Percentiles rank a stretch among this genome's conserved stretches.
These are phyloP conservation scores for Argyrosomus japonicus DNA, from an alignment of 2,113 vertebrate genomes.

Conservation along the genomic window DNA sequence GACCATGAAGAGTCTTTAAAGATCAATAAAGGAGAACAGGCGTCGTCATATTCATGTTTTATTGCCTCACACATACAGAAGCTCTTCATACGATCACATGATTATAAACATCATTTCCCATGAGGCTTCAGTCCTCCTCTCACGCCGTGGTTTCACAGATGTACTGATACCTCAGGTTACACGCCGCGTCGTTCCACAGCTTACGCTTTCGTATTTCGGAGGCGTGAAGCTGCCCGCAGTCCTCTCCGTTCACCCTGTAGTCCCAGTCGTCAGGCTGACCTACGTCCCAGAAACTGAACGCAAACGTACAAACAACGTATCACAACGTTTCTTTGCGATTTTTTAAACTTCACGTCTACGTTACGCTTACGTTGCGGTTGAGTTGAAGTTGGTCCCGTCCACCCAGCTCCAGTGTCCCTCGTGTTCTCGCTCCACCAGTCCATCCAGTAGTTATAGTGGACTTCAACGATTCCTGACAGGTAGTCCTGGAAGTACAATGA, in stretches of 20 bases:
- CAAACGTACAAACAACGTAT: not conserved
- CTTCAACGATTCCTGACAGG: slow-evolving; percentile 57
- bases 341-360: not conserved
- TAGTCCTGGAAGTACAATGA: slow-evolving; percentile 52
- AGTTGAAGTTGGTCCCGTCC: slow-evolving; percentile 71
- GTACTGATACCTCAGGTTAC: slow-evolving; percentile 33
- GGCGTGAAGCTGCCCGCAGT: slow-evolving; percentile 77
- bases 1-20: too few species aligned
- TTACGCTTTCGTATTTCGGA: not conserved
- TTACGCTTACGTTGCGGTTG: slow-evolving; percentile 54
- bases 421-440: slow-evolving; percentile 58
- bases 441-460: slow-evolving; percentile 58
- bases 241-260: slow-evolving; percentile 68
- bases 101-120: not conserved
- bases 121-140: not conserved
- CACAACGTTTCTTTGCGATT: not conserved
- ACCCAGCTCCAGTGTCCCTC: slow-evolving; percentile 80
- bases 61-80: not conserved
- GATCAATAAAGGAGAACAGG: not conserved
- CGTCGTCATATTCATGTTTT: not conserved
- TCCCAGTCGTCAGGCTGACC: slow-evolving; percentile 80
- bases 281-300: slow-evolving; percentile 72
- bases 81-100: too few species aligned
- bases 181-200: slow-evolving; percentile 79
- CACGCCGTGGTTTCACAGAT: slow-evolving; percentile 71